Conservation (phyloP, 2,113 vertebrate species). For the Sitta europaea region DNA sequence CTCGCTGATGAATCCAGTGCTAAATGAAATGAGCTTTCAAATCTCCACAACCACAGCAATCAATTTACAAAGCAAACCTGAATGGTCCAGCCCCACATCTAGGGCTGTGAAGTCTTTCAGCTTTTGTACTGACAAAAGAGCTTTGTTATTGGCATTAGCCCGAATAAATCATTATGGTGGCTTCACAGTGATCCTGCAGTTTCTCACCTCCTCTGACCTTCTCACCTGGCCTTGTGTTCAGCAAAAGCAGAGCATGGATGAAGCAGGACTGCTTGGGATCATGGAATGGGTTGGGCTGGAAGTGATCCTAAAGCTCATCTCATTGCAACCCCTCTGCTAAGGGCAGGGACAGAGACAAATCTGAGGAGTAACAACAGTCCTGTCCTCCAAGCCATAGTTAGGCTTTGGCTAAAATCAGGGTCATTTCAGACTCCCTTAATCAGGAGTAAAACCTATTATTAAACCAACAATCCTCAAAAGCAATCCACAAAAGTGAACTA, state of each 20-base stretch:
- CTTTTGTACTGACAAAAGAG: neutral
- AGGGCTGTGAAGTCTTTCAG: neutral
- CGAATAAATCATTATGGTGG: neutral
- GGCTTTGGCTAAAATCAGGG: neutral
- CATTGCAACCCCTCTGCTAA: neutral
- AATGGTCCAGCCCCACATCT: neutral
- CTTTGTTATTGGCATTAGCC: neutral
- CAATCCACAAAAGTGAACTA: neutral
- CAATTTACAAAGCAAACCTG: neutral
- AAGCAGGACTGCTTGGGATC: neutral
- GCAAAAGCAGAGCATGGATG: neutral
- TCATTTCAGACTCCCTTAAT: neutral
- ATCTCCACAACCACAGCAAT: neutral
- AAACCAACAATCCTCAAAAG: neutral
- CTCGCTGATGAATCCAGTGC: neutral
- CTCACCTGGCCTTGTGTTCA: neutral
- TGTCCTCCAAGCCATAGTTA: neutral
- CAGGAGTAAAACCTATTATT: neutral
- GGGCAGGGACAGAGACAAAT: neutral
- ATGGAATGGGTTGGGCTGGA: neutral
- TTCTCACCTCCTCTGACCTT: neutral
- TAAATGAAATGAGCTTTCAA: neutral
- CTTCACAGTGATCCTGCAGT: neutral
- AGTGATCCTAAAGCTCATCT: neutral
- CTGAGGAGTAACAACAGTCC: neutral